A percentile compares a stretch with the other conserved stretches of the same genome.
phyloP scores from a whole-genome alignment of 64 coral and sea anemone species.

The Pocillopora damicornis region DNA sequence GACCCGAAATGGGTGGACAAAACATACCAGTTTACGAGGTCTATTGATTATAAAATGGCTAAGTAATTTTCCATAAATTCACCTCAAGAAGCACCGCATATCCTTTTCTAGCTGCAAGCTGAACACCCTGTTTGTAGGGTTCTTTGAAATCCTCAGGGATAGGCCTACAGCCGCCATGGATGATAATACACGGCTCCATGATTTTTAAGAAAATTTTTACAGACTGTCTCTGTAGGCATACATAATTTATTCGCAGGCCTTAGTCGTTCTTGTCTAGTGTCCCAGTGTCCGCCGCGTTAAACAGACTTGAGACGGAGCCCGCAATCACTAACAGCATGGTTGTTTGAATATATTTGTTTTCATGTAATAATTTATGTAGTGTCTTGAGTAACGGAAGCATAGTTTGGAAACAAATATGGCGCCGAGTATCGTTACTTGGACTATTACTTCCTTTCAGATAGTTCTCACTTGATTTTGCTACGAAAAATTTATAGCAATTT shows the following conservation, averaged over 20 bases:
- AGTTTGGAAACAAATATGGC: conserved; percentile 11
- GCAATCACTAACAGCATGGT: neutral
- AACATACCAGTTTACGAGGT: too few relatives aligned
- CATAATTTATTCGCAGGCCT: too few relatives aligned
- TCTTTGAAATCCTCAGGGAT: conserved; percentile 24
- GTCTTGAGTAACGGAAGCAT: conserved; percentile 4
- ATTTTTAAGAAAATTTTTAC: neutral
- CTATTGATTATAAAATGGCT: neutral
- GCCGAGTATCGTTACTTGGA: neutral
- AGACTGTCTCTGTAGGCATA: neutral
- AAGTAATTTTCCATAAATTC: neutral
- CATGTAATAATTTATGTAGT: neutral
- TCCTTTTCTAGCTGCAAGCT: conserved; percentile 56
- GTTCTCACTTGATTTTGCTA: neutral
- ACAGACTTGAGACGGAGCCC: neutral
- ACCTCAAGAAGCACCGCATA: conserved; percentile 77
- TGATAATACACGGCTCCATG: conserved; percentile 74
- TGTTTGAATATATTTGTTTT: neutral
- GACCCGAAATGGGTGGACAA: too few relatives aligned
- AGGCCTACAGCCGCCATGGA: conserved; percentile 78
- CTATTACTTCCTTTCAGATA: neutral
- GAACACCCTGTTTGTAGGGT: conserved; percentile 38
- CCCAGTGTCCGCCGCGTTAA: too few relatives aligned
- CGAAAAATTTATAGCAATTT: too few relatives aligned
- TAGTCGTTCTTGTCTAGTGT: too few relatives aligned